These are phyloP conservation scores for Mizuhopecten yessoensis DNA, from an alignment of 1,140 invertebrate species.

Conservation along the genomic window DNA sequence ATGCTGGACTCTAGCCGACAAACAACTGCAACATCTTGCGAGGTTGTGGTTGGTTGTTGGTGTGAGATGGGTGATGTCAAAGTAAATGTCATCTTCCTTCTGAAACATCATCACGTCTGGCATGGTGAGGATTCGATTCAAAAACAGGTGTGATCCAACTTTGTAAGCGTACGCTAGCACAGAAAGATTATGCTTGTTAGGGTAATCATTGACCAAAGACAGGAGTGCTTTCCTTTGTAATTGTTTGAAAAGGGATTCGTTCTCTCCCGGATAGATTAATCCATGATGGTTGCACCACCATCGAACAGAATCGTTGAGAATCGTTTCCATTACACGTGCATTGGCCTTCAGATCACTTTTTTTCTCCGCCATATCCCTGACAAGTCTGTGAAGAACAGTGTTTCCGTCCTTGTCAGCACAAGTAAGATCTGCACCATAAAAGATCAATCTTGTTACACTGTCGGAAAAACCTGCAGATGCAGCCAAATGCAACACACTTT, in stretches of 20 bases:
- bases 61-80: conserved; percentile 71
- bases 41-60: conserved; percentile 63
- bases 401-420: conserved; percentile 70
- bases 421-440: conserved; percentile 70
- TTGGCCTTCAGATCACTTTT: not conserved
- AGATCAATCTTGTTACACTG: conserved; percentile 64
- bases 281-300: conserved; percentile 68
- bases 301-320: conserved; percentile 53
- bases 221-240: conserved; percentile 67
- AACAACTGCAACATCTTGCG: conserved; percentile 28
- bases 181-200: conserved; percentile 70
- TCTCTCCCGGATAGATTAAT: conserved; percentile 64
- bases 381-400: conserved; percentile 74
- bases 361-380: conserved; percentile 58
- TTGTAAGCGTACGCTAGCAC: conserved; percentile 72
- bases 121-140: conserved; percentile 62
- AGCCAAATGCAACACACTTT: conserved; percentile 75
- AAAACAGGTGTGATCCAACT: conserved; percentile 64
- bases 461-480: conserved; percentile 67
- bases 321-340: not conserved
- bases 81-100: conserved; percentile 41
- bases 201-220: conserved; percentile 62
- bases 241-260: conserved; percentile 46
- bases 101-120: conserved; percentile 63
- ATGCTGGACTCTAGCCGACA: not conserved